Conservation (phyloP, 1,140 invertebrate species). For the Rhyzopertha dominica region DNA sequence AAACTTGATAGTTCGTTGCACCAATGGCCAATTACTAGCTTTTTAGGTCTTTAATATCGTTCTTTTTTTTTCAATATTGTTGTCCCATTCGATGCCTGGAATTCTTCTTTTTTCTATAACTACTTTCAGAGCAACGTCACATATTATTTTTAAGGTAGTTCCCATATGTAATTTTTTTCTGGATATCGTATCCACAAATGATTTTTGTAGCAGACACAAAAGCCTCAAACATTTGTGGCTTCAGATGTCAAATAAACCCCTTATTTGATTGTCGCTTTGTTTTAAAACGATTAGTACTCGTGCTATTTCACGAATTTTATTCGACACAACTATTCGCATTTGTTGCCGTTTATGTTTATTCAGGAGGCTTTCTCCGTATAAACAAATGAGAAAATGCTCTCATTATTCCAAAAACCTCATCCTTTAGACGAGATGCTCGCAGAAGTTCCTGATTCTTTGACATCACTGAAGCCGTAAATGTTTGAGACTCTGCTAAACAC, state of each 20-base stretch:
- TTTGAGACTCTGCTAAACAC: not conserved
- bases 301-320: conserved; percentile 2
- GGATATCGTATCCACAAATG: too few species aligned
- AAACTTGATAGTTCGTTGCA: conserved; percentile 7
- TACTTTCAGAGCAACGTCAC: conserved; percentile 13
- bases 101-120: conserved; percentile 6
- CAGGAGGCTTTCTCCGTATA: not conserved
- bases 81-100: not conserved
- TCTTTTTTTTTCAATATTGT: not conserved
- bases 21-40: conserved; percentile 2
- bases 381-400: conserved; percentile 2
- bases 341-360: conserved; percentile 5
- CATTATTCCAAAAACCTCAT: conserved; percentile 6
- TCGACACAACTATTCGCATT: conserved; percentile 2
- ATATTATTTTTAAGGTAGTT: conserved; percentile 15
- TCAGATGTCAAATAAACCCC: not conserved
- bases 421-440: too few species aligned
- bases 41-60: not conserved
- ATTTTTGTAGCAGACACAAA: too few species aligned
- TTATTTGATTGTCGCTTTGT: not conserved
- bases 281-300: not conserved
- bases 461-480: too few species aligned
- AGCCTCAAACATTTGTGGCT: not conserved
- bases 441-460: conserved; percentile 5
- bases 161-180: conserved; percentile 17